Evolutionary conservation across 2,888 invertebrate species (phyloP).

Genomic region (Aphidoletes aphidimyza): DNA sequence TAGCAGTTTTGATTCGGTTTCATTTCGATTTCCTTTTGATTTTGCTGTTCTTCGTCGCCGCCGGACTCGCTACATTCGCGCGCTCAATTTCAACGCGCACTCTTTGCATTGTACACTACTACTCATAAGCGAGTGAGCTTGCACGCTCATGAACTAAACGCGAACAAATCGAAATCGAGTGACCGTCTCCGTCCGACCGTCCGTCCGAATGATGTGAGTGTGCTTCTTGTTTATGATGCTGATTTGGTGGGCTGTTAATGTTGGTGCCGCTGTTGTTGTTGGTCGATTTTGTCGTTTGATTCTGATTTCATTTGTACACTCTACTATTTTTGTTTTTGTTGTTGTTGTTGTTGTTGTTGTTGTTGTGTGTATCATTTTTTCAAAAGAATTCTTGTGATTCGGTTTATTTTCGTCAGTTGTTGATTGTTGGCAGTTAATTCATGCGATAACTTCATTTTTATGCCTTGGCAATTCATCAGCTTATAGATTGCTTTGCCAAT

Average conservation of each 20-base stretch:
- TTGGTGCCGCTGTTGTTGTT: not conserved
- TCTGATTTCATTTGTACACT: not conserved
- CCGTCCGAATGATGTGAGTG: no score
- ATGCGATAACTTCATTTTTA: not conserved
- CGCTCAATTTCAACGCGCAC: not conserved
- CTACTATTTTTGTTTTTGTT: not conserved
- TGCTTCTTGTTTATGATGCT: no score
- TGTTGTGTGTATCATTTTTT: no score
- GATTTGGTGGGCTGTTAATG: no score
- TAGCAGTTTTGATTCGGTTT: conserved; percentile 18
- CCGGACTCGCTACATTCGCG: no score
- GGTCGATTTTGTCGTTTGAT: not conserved
- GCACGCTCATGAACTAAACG: no score
- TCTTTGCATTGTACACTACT: not conserved
- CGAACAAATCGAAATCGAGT: no score
- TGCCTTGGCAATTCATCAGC: conserved; percentile 2
- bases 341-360: no score
- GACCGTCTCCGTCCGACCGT: no score
- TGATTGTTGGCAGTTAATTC: conserved; percentile 10
- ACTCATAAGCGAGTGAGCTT: no score
- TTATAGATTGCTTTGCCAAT: not conserved
- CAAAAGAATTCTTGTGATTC: not conserved
- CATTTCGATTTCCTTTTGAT: conserved; percentile 32
- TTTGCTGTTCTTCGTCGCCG: not conserved
- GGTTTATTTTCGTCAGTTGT: conserved; percentile 7